Base-by-base conservation (phyloP, 2,113 vertebrate species). In the Cebus imitator region DNA sequence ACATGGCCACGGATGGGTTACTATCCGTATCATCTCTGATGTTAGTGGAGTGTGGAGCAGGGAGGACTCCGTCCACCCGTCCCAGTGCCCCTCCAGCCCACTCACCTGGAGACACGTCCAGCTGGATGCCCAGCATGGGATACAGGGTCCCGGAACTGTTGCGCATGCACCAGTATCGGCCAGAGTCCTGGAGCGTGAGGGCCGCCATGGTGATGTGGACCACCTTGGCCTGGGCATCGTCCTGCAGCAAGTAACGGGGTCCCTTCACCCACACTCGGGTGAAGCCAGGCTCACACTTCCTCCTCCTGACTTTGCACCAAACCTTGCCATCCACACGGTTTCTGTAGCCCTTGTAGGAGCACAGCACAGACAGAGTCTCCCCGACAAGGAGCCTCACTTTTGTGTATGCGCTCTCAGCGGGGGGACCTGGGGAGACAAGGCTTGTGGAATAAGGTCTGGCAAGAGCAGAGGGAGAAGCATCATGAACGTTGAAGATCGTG, bases 71-170 rank as follows among this genome's bases (percentile, higher is more conserved):
- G 16, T 66, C 13, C 66, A n/a, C 6, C 66, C 14, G 0, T 35
- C 30, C 52, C 18, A 14, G 90, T 0, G 14, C 35, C 37, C n/a
- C 8, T 3, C 35, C 32, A 80, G 4, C 90, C 52, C 10, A 88
- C 98, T 98, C 84, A 99, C 98, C 98, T 91, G 91, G 97, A 90
- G 82, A 98, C 55, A 98, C 98, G 1, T n/a, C 61, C 94, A 99
- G 92, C 2, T 84, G 94, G 92, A 98, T 81, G 0, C 0, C 72
- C 94, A 30, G 90, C 2, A 98, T 18, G 0, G 1, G 43, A 6
- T 87, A 90, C 11, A 91, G 16, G 0, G 0, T 0, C 3, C 8
- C 0, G 0, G 55, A 6, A 16, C 1, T 27, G 37, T 2, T 58
- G 3, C 23, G 80, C 92, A 37, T 57, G 78, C 98, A 99, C 93